phyloP scores from a whole-genome alignment of 2,888 invertebrate species.

The Sesamia inferens region DNA sequence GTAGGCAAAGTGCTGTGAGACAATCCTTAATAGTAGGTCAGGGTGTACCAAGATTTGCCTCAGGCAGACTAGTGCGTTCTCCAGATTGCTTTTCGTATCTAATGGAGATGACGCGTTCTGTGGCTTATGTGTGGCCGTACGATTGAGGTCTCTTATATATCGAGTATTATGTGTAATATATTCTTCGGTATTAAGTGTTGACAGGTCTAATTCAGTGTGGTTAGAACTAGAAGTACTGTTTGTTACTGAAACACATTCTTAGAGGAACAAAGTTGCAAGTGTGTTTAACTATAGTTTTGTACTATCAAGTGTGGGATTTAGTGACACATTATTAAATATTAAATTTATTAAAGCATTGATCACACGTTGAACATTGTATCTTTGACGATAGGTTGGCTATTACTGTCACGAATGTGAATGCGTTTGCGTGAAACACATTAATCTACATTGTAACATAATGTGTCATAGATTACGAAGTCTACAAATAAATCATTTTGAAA shows the following conservation, averaged over 20 bases:
- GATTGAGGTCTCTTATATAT: slow-evolving; percentile 42
- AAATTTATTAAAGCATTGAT: slow-evolving; percentile 1
- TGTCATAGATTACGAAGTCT: slow-evolving; percentile 21
- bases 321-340: background rate
- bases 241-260: slow-evolving; percentile 6
- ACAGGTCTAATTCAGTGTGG: slow-evolving; percentile 24
- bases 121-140: slow-evolving; percentile 56
- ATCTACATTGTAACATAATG: slow-evolving; percentile 26
- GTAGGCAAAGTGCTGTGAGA: slow-evolving; percentile 81
- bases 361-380: slow-evolving; percentile 24
- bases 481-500: slow-evolving; percentile 30
- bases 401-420: slow-evolving; percentile 18
- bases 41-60: slow-evolving; percentile 75
- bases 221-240: slow-evolving; percentile 18
- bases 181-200: slow-evolving; percentile 10
- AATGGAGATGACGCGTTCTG: slow-evolving; percentile 61
- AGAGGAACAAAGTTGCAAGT: background rate
- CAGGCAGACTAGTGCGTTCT: slow-evolving; percentile 67
- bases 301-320: background rate
- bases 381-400: slow-evolving; percentile 16
- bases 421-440: slow-evolving; percentile 18
- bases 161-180: slow-evolving; percentile 38
- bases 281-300: background rate
- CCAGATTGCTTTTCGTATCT: slow-evolving; percentile 69
- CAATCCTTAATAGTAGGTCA: slow-evolving; percentile 86